Base-by-base conservation (phyloP, 2,797 vertebrate genomes). In the Sphenopsis melanotis region DNA sequence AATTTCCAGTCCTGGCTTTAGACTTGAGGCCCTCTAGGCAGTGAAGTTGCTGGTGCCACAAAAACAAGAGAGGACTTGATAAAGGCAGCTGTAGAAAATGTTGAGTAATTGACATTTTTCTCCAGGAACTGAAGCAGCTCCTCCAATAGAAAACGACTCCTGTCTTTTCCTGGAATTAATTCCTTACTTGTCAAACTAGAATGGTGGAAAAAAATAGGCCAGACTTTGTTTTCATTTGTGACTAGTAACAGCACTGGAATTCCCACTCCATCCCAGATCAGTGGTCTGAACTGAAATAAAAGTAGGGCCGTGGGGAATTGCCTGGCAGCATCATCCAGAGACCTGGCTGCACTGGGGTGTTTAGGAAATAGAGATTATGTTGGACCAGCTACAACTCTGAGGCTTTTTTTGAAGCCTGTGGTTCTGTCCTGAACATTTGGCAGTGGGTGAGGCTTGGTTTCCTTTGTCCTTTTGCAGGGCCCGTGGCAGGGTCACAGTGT, bases 401-500 rank as follows among this genome's bases (percentile, higher is more conserved):
- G 59, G 17, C 24, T 0, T n/a, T 44, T 63, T 68, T 32, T n/a
- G 37, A 17, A 64, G n/a, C 3, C 11, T 32, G 2, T 55, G 21
- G 4, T 10, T 85, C 44, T 82, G 39, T 10, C 24, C 52, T 63
- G n/a, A 69, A 10, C 8, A 2, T 41, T 21, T 55, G 39, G 49
- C 49, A 27, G 26, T 0, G 10, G 2, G 4, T 15, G 46, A 49
- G 42, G 5, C 10, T 53, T 42, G 23, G 23, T 49, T 34, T 59
- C 18, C 47, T 23, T 16, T 34, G 20, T n/a, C 7, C 6, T 79
- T 37, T 11, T 47, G 36, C 55, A 77, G 47, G 57, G 59, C 24
- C 22, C 6, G 1, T 11, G n/a, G n/a, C 9, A 23, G 52, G 21
- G 27, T 41, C 15, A 9, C 0, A 0, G 29, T 7, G 21, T 13